phyloP scores from a whole-genome alignment of 2,888 invertebrate genomes.

The Archips xylosteana region DNA sequence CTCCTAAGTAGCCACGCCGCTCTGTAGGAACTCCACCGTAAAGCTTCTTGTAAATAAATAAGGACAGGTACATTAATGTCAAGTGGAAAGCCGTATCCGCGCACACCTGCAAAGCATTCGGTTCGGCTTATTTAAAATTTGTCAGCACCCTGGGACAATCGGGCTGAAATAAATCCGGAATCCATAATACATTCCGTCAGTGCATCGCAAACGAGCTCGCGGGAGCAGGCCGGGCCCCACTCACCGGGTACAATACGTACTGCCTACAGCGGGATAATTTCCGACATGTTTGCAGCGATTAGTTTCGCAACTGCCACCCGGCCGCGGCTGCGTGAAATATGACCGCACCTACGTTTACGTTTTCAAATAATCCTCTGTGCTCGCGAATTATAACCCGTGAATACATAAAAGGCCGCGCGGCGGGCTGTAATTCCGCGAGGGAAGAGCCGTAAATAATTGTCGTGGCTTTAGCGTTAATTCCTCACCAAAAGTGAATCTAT shows the following conservation, averaged over 20 bases:
- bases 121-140: slow-evolving; percentile 47
- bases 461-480: slow-evolving; percentile 73
- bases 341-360: slow-evolving; percentile 73
- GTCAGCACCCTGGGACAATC: slow-evolving; percentile 47
- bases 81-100: slow-evolving; percentile 8
- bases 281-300: slow-evolving; percentile 74
- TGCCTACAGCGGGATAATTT: slow-evolving; percentile 67
- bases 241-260: slow-evolving; percentile 34
- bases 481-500: slow-evolving; percentile 70
- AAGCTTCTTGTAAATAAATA: slow-evolving; percentile 27
- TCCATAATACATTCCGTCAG: slow-evolving; percentile 71
- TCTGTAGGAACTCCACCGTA: slow-evolving; percentile 10
- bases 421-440: slow-evolving; percentile 68
- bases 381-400: slow-evolving; percentile 76
- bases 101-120: slow-evolving; percentile 40
- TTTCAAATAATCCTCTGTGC: slow-evolving; percentile 75
- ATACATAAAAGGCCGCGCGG: slow-evolving; percentile 73
- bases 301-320: slow-evolving; percentile 71
- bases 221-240: slow-evolving; percentile 38
- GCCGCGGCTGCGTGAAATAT: slow-evolving; percentile 72
- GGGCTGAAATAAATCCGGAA: slow-evolving; percentile 56
- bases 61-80: slow-evolving; percentile 25
- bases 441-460: slow-evolving; percentile 78
- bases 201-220: slow-evolving; percentile 68
- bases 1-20: slow-evolving; percentile 16